phyloP scores from a whole-genome alignment of 2,113 vertebrate species.

The Pituophis catenifer region DNA sequence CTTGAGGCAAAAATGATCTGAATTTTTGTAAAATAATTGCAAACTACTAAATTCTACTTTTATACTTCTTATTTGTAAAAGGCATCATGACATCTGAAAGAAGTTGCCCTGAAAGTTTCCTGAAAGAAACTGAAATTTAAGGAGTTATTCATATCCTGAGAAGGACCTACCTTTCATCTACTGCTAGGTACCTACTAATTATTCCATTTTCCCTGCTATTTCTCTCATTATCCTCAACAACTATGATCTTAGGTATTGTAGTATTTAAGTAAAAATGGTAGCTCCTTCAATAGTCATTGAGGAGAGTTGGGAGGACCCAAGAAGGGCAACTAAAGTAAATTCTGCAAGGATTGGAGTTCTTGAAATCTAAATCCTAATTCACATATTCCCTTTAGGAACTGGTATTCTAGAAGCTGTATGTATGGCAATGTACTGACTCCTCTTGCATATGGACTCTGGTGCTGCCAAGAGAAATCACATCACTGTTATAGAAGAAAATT shows the following conservation, averaged over 20 bases:
- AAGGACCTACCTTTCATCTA: not conserved
- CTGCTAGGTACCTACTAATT: not conserved
- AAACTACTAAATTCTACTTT: not conserved
- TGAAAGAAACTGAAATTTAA: not conserved
- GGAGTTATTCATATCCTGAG: not conserved
- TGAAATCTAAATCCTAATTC: not conserved
- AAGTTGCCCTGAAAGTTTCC: not conserved
- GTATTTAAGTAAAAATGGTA: not conserved
- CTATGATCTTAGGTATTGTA: not conserved
- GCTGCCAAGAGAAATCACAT: not conserved
- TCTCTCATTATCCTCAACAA: not conserved
- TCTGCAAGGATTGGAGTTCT: not conserved
- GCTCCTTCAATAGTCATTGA: not conserved
- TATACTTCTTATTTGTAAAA: not conserved
- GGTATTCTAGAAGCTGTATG: not conserved
- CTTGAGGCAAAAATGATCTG: not conserved
- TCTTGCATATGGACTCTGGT: not conserved
- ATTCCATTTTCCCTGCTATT: not conserved
- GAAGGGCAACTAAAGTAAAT: too few relatives aligned
- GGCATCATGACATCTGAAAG: not conserved
- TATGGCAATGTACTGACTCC: not conserved
- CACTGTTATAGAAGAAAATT: not conserved
- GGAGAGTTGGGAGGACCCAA: not conserved
- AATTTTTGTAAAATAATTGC: not conserved
- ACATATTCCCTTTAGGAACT: not conserved